Evolutionary conservation across 2,113 vertebrate species (phyloP), one percentile per base, ranked within the genome.

Genomic region (Platichthys stellatus): DNA sequence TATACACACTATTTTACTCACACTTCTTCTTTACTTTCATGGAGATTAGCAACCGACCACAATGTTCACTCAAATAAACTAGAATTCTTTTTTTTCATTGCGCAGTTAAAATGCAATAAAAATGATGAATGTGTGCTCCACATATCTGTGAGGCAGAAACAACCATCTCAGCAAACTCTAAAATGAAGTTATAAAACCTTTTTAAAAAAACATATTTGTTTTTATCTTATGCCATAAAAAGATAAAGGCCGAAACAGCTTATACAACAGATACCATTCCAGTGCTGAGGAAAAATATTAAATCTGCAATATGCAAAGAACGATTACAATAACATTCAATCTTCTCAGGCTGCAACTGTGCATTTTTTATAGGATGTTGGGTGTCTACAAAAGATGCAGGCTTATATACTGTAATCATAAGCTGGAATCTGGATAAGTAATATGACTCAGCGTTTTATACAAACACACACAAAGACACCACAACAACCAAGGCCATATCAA

Each of bases 401-500:
- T 51, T 51, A 20, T 51, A 18, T 51, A 17, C 14, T 47, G 5
- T 47, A 20, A 51, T 51, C 47, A 51, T n/a, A 53, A 18, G 51
- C 75, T 81, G 31, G 13, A 78, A 62, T 75, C 45, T 65, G 40
- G 18, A 73, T 15, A 71, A 61, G 26, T 68, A 24, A 54, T 43
- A 84, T 69, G 76, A 78, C 64, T 81, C 67, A 85, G 64, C 35
- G 66, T 76, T 78, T 63, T 11, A 65, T 2, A 43, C 28, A 35
- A 58, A 60, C 18, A 76, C 47, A 71, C 15, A 72, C 71, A 65
- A 43, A 66, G 5, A 69, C 40, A 78, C 11, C 65, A 76, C 60
- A 81, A 67, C 63, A 54, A 80, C 60, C 65, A 80, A 84, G 71
- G 64, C 61, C 31, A 9, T 26, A 83, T 84, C 31, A 84, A 79